A percentile compares a stretch with the other conserved stretches of the same genome.
These are phyloP conservation scores for Heliconius melpomene DNA, from an alignment of 1,140 invertebrate species.

Conservation along the genomic window DNA sequence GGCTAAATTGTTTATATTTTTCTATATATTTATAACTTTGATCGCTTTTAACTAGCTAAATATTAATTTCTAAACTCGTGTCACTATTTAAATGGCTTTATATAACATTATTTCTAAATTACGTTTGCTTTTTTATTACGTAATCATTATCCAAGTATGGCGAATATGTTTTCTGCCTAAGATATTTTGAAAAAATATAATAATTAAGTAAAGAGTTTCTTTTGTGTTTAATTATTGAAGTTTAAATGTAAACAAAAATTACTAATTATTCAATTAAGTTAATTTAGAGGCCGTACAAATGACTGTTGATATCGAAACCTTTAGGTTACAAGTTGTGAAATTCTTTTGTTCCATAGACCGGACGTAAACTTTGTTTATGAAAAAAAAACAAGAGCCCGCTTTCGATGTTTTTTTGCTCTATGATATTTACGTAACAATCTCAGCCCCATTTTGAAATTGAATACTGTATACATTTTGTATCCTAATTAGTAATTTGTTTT, in stretches of 20 bases:
- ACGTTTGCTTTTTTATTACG: neutral
- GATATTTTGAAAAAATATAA: conserved; percentile 4
- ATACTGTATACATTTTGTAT: neutral
- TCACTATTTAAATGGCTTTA: neutral
- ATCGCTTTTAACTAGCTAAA: neutral
- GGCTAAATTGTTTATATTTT: conserved; percentile 34
- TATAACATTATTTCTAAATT: neutral
- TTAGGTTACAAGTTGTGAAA: neutral
- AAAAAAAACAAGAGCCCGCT: conserved; percentile 1
- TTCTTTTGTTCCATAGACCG: conserved; percentile 7
- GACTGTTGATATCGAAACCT: neutral
- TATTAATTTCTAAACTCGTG: neutral
- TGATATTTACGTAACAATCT: conserved; percentile 11
- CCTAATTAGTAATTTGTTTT: neutral
- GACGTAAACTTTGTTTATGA: conserved; percentile 10
- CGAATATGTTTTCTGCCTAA: conserved; percentile 7
- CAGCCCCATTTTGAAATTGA: neutral
- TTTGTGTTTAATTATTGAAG: neutral
- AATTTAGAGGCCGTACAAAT: conserved; percentile 6
- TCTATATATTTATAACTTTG: conserved; percentile 29
- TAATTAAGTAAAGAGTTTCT: conserved; percentile 4
- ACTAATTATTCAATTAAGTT: conserved; percentile 1
- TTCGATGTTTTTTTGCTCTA: conserved; percentile 12
- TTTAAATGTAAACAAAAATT: conserved; percentile 2
- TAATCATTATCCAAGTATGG: neutral